Percentiles rank a stretch among this genome's conserved stretches.
Conservation (phyloP, 2,888 invertebrate species). For the Pachliopta kotzebuea region DNA sequence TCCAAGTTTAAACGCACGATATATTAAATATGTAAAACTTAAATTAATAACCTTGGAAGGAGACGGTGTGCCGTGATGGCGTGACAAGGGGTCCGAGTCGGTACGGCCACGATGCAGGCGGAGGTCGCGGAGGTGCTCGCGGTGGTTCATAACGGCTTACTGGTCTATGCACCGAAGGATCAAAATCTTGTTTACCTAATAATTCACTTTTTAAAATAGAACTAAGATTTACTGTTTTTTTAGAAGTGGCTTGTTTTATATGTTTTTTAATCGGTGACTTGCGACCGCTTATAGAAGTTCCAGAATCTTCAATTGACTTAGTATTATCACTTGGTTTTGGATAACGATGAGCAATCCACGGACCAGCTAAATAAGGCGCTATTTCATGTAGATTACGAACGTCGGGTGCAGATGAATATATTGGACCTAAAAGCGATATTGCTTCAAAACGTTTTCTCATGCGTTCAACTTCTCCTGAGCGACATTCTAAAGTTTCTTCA, state of each 20-base stretch:
- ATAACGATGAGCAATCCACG: slow-evolving; percentile 90
- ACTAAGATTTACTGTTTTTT: slow-evolving; percentile 70
- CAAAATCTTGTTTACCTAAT: slow-evolving; percentile 85
- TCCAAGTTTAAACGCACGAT: slow-evolving; percentile 66
- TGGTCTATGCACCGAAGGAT: slow-evolving; percentile 88
- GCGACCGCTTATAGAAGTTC: slow-evolving; percentile 49
- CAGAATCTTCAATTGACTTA: slow-evolving; percentile 78
- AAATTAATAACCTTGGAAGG: slow-evolving; percentile 84
- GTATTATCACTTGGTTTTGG: slow-evolving; percentile 86
- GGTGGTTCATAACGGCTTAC: slow-evolving; percentile 88
- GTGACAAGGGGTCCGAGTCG: slow-evolving; percentile 69
- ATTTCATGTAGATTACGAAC: slow-evolving; percentile 88
- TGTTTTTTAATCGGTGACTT: slow-evolving; percentile 67
- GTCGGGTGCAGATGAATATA: slow-evolving; percentile 90
- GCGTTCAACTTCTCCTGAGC: slow-evolving; percentile 85
- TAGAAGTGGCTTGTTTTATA: slow-evolving; percentile 56
- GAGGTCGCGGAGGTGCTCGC: slow-evolving; percentile 77
- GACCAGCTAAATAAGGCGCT: slow-evolving; percentile 87
- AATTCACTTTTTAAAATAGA: slow-evolving; percentile 72
- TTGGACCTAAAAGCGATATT: slow-evolving; percentile 86
- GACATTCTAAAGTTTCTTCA: slow-evolving; percentile 74
- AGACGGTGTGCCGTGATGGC: slow-evolving; percentile 84
- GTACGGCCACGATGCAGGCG: slow-evolving; percentile 69
- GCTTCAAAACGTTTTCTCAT: slow-evolving; percentile 86
- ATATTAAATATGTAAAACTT: slow-evolving; percentile 36